phyloP scores from a whole-genome alignment of 1,140 invertebrate species.

The Neodiprion pinetum region DNA sequence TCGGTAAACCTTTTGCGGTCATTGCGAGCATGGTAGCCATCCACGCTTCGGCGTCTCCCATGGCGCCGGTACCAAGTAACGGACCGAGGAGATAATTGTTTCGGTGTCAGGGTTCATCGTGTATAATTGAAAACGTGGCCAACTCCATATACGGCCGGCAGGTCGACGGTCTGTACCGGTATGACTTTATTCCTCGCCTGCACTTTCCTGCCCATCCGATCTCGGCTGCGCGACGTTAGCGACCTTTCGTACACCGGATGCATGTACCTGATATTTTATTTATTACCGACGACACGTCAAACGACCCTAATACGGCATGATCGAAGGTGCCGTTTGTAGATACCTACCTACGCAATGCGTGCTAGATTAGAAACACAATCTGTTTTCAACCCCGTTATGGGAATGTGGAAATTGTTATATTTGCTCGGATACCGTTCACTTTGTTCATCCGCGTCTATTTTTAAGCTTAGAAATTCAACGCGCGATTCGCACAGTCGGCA shows the following conservation, averaged over 20 bases:
- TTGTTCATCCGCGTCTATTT: no score
- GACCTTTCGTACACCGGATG: no score
- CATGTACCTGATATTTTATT: no score
- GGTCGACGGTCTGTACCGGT: neutral
- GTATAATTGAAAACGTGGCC: conserved; percentile 60
- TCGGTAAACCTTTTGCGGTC: conserved; percentile 11
- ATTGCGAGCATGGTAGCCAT: neutral
- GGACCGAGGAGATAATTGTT: conserved; percentile 58
- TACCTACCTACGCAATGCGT: no score
- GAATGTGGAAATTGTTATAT: no score
- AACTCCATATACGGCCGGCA: conserved; percentile 27
- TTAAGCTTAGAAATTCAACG: neutral
- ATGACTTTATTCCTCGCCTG: neutral
- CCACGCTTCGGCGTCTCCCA: neutral
- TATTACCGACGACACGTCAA: no score
- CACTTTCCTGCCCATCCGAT: neutral
- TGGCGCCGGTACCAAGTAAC: conserved; percentile 36
- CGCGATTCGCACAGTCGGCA: neutral
- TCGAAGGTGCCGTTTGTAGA: no score
- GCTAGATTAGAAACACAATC: no score
- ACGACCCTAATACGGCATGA: no score
- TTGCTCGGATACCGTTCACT: no score
- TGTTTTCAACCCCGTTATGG: no score
- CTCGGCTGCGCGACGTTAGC: neutral
- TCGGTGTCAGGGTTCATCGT: conserved; percentile 54